phyloP scores from a whole-genome alignment of 2,113 vertebrate genomes.

The Muntiacus muntjak region DNA sequence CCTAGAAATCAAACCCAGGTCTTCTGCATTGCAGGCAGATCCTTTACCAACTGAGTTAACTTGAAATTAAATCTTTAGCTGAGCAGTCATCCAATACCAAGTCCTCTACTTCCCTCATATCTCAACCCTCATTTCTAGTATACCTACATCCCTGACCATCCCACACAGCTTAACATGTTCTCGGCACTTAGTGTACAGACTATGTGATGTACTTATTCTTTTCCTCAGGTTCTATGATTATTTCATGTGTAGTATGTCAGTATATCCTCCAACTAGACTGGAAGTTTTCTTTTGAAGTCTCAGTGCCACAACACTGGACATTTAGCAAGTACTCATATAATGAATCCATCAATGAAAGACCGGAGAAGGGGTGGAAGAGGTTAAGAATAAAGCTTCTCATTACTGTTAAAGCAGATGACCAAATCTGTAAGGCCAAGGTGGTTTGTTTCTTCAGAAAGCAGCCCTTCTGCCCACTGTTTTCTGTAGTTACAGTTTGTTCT shows the following conservation, averaged over 20 bases:
- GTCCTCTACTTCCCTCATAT: not conserved
- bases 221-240: not conserved
- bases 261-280: not conserved
- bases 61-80: constrained; percentile 28
- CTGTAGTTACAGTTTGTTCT: not conserved
- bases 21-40: not conserved
- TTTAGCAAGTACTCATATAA: not conserved
- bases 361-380: not conserved
- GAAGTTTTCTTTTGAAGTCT: constrained; percentile 12
- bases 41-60: not conserved
- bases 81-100: not conserved
- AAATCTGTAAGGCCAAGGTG: not conserved
- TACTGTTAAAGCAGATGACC: not conserved
- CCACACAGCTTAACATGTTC: not conserved
- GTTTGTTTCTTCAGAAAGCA: constrained; percentile 31
- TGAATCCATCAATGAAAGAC: not conserved
- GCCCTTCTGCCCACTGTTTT: not conserved
- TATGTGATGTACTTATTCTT: not conserved
- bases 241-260: not conserved
- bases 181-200: constrained; percentile 1
- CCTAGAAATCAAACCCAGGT: not conserved
- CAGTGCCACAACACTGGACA: not conserved
- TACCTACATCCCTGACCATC: not conserved
- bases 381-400: not conserved
- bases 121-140: not conserved